A percentile compares a stretch with the other conserved stretches of the same genome.
phyloP scores from a whole-genome alignment of 2,797 vertebrate genomes.

The Spondyliosoma cantharus region DNA sequence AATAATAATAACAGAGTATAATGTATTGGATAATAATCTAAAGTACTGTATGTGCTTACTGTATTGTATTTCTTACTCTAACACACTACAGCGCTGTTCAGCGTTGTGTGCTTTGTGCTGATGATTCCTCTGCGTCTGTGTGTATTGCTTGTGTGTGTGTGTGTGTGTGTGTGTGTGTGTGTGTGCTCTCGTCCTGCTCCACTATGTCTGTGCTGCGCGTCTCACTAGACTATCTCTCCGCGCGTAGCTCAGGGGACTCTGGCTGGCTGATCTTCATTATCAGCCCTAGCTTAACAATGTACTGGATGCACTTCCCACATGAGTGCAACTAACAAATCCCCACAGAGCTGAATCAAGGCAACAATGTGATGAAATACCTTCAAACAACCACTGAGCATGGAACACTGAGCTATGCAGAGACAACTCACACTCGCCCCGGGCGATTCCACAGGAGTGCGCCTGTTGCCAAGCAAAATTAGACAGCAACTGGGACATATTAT shows the following conservation, averaged over 20 bases:
- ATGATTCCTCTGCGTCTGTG: constrained; percentile 71
- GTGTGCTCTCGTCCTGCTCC: constrained; percentile 57
- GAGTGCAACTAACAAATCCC: constrained; percentile 85
- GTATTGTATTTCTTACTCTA: constrained; percentile 50
- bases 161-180: too few species aligned
- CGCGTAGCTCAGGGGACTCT: constrained; percentile 76
- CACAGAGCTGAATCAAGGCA: constrained; percentile 83
- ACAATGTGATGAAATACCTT: constrained; percentile 85
- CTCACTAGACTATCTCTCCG: constrained; percentile 75
- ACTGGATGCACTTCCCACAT: constrained; percentile 84
- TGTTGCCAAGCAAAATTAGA: constrained; percentile 85
- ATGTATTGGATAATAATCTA: constrained; percentile 49
- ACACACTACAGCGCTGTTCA: constrained; percentile 46
- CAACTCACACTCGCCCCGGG: constrained; percentile 76
- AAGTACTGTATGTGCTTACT: constrained; percentile 31
- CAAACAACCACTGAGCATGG: constrained; percentile 79
- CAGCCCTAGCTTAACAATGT: constrained; percentile 82
- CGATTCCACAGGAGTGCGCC: constrained; percentile 81
- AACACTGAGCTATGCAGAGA: constrained; percentile 79
- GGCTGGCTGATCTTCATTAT: constrained; percentile 84
- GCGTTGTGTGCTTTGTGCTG: constrained; percentile 70
- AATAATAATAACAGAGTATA: constrained; percentile 44
- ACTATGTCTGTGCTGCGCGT: constrained; percentile 65
- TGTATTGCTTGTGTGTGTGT: constrained; percentile 47
- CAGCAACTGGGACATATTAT: constrained; percentile 85